phyloP scores from a whole-genome alignment of 1,140 invertebrate genomes.

The Philotrypesis tridentata region DNA sequence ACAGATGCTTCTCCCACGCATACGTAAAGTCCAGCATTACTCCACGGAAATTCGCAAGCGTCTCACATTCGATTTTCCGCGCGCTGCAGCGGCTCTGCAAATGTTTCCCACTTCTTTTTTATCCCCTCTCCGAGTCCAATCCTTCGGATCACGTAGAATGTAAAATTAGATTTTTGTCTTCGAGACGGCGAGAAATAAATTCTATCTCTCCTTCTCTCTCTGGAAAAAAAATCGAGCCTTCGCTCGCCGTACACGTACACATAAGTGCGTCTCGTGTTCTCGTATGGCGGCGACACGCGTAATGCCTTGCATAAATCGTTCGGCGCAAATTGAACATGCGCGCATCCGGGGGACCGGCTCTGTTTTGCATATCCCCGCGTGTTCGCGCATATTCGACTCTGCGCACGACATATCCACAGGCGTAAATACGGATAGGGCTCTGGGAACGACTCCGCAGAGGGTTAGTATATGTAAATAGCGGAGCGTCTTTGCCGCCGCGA shows the following conservation, averaged over 20 bases:
- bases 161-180: neutral
- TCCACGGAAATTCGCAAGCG: too few species aligned
- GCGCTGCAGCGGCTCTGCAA: neutral
- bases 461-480: too few species aligned
- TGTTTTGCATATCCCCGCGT: neutral
- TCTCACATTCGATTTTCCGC: too few species aligned
- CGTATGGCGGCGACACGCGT: neutral
- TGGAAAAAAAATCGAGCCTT: neutral
- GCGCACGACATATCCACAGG: neutral
- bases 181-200: neutral
- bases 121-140: neutral
- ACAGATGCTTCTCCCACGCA: neutral
- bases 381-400: neutral
- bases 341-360: neutral
- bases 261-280: neutral
- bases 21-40: neutral
- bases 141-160: neutral
- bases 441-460: too few species aligned
- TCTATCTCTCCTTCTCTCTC: too few species aligned
- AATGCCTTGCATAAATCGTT: neutral
- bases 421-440: neutral
- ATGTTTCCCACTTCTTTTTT: neutral
- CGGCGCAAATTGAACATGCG: neutral
- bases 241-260: neutral
- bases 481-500: too few species aligned